These are phyloP conservation scores for Drosophila fungiperda DNA, from an alignment of 2,888 invertebrate species.

Conservation along the genomic window DNA sequence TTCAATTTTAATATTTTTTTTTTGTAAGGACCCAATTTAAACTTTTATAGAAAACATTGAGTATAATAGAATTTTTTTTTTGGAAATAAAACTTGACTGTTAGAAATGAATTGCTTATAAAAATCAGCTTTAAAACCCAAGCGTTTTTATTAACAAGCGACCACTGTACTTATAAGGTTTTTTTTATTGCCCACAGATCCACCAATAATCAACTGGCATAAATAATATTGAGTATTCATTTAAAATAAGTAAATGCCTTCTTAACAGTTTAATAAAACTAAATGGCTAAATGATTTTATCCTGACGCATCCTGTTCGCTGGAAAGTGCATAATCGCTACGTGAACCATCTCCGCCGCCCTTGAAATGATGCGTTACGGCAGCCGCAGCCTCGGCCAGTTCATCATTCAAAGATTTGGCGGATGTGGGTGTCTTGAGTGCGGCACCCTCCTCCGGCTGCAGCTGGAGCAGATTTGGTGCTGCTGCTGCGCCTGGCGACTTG, in stretches of 20 bases:
- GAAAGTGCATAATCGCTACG: slow-evolving; percentile 71
- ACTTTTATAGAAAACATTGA: background rate
- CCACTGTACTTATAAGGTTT: slow-evolving; percentile 14
- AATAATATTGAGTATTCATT: slow-evolving; percentile 2
- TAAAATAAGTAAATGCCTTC: slow-evolving; percentile 52
- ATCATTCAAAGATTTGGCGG: slow-evolving; percentile 78
- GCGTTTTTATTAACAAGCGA: background rate
- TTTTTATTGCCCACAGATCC: slow-evolving; percentile 1
- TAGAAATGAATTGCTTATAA: background rate
- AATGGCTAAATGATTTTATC: slow-evolving; percentile 12
- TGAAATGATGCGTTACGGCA: slow-evolving; percentile 63
- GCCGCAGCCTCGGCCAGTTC: slow-evolving; percentile 72
- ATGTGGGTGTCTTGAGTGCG: slow-evolving; percentile 85
- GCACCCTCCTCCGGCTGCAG: slow-evolving; percentile 29
- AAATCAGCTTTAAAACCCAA: background rate
- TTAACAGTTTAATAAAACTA: slow-evolving; percentile 39
- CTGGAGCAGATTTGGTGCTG: slow-evolving; percentile 62
- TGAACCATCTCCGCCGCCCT: slow-evolving; percentile 64
- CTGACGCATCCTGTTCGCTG: slow-evolving; percentile 59
- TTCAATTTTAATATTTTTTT: background rate
- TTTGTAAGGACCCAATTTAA: background rate
- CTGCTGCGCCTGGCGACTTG: slow-evolving; percentile 85
- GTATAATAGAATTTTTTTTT: background rate
- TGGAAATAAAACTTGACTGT: background rate
- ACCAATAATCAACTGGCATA: slow-evolving; percentile 1